Evolutionary conservation across 2,888 invertebrate genomes (phyloP), one percentile per base, ranked within the genome.

Genomic region (Apamea sordens): DNA sequence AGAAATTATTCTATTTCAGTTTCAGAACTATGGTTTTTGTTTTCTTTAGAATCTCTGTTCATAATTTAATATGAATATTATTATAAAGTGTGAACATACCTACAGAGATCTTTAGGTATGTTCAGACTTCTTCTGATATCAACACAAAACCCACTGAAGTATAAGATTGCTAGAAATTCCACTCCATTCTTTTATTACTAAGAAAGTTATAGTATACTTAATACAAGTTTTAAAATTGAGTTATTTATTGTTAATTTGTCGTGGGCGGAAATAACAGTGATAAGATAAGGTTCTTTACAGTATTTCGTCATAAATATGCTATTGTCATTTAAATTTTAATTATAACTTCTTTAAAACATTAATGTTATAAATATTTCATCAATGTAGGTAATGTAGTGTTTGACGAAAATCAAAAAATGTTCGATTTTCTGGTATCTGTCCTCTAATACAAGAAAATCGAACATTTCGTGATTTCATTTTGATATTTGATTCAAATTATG

Each of bases 271-370:
- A 71, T 67, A 36, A 36, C 41, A 64, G 77, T 77, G 87, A 86
- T 83, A 64, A 84, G 87, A 83, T 86, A 83, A 77, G 41, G 32
- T 50, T 15, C 44, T 53, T 59, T 11, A 68, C 44, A 56, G 24
- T 67, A 47, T 47, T 28, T 84, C 28, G 0, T 63, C 47, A 69
- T 79, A 64, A 28, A 47, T 18, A 32, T 59, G 36, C 24, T 41
- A 11, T 44, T 61, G 18, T 77, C 50, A 50, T 50, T 44, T 67
- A 1, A 32, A 44, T n/a, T 50, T 41, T 6, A 65, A 47, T 32
- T 32, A 56, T 15, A 64, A 53, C 18, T 53, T 77, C 36, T 28
- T 24, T n/a, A 47, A 7, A 13, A n/a, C 7, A 5, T 36, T n/a
- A 72, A 28, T 44, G 11, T 6, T 11, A 21, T 32, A 44, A 47